phyloP scores from a whole-genome alignment of 2,113 vertebrate genomes.

The Marmota flaviventris region DNA sequence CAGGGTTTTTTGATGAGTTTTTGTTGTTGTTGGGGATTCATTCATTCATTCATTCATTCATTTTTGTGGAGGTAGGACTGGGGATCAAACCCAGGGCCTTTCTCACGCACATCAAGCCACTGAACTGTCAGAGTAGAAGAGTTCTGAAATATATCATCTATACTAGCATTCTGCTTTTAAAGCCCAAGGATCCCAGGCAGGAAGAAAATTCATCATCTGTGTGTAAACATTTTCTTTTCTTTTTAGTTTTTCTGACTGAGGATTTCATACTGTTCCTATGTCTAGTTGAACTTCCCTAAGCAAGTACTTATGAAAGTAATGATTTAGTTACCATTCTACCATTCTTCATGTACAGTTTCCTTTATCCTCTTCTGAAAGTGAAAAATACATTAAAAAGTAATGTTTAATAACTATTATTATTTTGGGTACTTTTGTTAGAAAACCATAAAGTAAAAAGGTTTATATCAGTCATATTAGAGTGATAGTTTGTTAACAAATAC shows the following conservation, averaged over 20 bases:
- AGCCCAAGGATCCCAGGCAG: background rate
- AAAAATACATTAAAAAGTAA: conserved; percentile 27
- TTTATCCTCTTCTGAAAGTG: conserved; percentile 31
- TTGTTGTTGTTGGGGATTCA: too few species aligned
- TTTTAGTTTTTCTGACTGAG: background rate
- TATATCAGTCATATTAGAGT: background rate
- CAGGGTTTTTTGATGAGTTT: background rate
- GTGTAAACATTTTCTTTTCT: background rate
- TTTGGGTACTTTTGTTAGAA: conserved; percentile 36
- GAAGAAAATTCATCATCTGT: background rate
- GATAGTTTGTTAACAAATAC: background rate
- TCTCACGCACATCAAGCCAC: background rate
- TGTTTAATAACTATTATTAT: background rate
- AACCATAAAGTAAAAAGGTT: conserved; percentile 15
- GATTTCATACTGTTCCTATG: background rate
- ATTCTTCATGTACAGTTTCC: background rate
- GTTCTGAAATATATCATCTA: background rate
- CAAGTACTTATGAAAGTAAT: background rate
- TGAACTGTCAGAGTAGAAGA: background rate
- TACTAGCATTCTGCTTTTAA: background rate
- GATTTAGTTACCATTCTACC: background rate
- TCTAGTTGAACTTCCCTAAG: background rate
- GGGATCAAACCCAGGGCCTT: background rate
- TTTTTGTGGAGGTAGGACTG: background rate
- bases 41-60: too few species aligned